Evolutionary conservation across 2,888 invertebrate species (phyloP).

Genomic region (Lasioglossum villosulum): DNA sequence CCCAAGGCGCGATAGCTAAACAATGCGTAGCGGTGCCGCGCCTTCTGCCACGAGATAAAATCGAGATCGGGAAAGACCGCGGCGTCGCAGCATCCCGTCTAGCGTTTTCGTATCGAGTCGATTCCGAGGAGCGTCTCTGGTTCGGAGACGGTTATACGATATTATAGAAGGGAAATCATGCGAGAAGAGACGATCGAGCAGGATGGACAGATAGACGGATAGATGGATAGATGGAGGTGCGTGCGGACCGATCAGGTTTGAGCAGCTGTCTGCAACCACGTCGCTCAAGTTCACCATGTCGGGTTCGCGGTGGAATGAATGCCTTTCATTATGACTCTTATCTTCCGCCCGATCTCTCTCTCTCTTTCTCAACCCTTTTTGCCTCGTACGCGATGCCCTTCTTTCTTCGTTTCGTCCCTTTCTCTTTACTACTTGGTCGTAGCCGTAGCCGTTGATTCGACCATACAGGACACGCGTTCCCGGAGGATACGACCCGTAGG

Average conservation of each 20-base stretch:
- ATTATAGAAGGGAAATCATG: slow-evolving; percentile 83
- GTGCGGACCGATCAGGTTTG: slow-evolving; percentile 83
- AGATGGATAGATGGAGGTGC: slow-evolving; percentile 71
- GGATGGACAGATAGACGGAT: slow-evolving; percentile 59
- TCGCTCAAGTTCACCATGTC: slow-evolving; percentile 83
- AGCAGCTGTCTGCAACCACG: slow-evolving; percentile 84
- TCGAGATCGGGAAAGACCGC: slow-evolving; percentile 40
- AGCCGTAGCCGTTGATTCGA: slow-evolving; percentile 38
- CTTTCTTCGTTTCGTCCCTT: slow-evolving; percentile 53
- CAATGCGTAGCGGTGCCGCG: slow-evolving; percentile 45
- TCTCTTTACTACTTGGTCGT: slow-evolving; percentile 18
- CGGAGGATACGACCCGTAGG: slow-evolving; percentile 42
- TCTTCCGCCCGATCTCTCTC: slow-evolving; percentile 79
- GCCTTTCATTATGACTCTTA: slow-evolving; percentile 84
- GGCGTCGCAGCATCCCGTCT: slow-evolving; percentile 23
- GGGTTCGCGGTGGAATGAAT: slow-evolving; percentile 81
- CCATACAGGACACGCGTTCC: slow-evolving; percentile 46
- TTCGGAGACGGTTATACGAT: slow-evolving; percentile 81
- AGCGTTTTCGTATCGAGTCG: slow-evolving; percentile 50
- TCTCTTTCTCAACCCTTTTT: slow-evolving; percentile 74
- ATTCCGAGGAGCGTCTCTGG: slow-evolving; percentile 68
- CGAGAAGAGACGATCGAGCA: slow-evolving; percentile 69
- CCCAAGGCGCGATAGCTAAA: slow-evolving; percentile 21
- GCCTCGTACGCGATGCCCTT: slow-evolving; percentile 65
- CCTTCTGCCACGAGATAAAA: slow-evolving; percentile 44